Evolutionary conservation across 2,113 vertebrate species (phyloP), one percentile per base, ranked within the genome.

Genomic region (Chlamydotis undulata): DNA sequence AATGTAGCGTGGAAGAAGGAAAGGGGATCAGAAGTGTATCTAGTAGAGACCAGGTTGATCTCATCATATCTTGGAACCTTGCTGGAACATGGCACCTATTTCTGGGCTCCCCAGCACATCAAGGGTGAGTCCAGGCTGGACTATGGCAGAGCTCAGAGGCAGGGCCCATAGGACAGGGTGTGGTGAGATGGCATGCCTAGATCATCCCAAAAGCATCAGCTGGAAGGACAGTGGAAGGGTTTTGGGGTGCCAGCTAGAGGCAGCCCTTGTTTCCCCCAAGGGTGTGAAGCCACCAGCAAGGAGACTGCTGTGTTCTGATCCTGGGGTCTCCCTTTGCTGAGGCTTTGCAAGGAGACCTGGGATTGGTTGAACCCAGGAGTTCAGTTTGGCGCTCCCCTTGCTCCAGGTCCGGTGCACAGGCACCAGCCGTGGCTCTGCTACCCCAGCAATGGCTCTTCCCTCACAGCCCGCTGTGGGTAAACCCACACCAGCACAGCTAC

Each of bases 51-150:
- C 61, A 53, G 21, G 16, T 85, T 14, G 49, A 50, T 75, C 19
- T 60, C 24, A 21, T 35, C 37, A 0, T 2, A 3, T 24, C 49
- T 17, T 28, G n/a, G 52, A 49, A 45, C 14, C 23, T 28, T n/a
- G 16, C 55, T 93, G 69, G 84, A 56, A 16, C 3, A 1, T 17
- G 49, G 15, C 45, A 22, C 14, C 17, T 10, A 0, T 35, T 88
- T 22, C 56, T 88, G 56, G 14, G 67, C 33, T 25, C 37, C 8
- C 25, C 25, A 15, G 13, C 18, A 49, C 19, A 19, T 12, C 43
- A 74, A 26, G 43, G 14, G 13, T 59, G 68, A 31, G 21, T 17
- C 31, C 24, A 81, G 55, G 21, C 28, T 60, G 52, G 39, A 15
- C 0, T 49, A 57, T 19, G 49, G 18, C 23, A 74, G 35, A 39